Base-by-base conservation (phyloP, 2,888 invertebrate species). In the Eilema sororculum region DNA sequence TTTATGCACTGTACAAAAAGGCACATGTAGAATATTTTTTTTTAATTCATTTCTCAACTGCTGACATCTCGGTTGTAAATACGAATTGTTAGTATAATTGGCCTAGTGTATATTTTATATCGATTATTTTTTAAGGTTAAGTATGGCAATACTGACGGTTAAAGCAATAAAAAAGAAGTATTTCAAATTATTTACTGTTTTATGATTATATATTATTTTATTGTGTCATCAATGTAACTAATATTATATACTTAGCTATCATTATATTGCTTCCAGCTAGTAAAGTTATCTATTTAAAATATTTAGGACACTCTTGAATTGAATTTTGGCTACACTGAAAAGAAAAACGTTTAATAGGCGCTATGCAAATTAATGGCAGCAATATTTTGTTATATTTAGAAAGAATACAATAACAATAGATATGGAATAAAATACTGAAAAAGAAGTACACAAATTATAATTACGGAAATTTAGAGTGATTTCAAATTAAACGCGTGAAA, bases 41-140 rank as follows among this genome's bases (percentile, higher is more conserved):
- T 65, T 30, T 4, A 33, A 33, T 6, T 6, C 3, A 33, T 33
- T 1, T 33, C 41, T 52, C 52, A 59, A 22, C 12, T 16, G 75
- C 77, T 82, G 78, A 61, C 82, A 75, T 80, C 69, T 75, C 33
- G 16, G 33, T 57, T 79, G 75, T 79, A 76, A 72, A 78, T 81
- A 74, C 58, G n/a, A 64, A 67, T 24, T 64, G 28, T 64, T 71
- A 78, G 77, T 56, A 8, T 65, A 62, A 37, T 61, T 61, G 13
- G 37, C 67, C 67, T 68, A 72, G 66, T 33, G 9, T 71, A 64
- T 66, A 59, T 41, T 57, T 57, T 58, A n/a, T 65, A 56, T 65
- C 56, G 24, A 57, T 52, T 56, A 52, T 41, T 52, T 62, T 62
- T 60, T 64, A 63, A 56, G 30, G 52, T 52, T 52, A 52, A 52